Evolutionary conservation across 2,113 vertebrate species (phyloP), one percentile per base, ranked within the genome.

Genomic region (Aepyceros melampus): DNA sequence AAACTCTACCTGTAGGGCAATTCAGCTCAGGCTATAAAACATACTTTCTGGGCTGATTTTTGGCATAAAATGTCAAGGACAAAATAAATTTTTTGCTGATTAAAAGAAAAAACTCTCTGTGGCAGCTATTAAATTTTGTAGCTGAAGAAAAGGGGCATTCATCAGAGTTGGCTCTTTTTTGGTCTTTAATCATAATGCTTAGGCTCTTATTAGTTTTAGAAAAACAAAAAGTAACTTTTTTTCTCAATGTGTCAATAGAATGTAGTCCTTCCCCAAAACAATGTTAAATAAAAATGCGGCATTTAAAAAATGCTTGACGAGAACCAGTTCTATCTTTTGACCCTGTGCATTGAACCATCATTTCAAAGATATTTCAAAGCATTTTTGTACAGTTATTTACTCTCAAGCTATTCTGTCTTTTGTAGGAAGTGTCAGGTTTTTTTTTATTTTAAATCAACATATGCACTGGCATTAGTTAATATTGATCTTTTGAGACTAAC

Each of bases 1-100:
- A 96, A 96, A 91, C 45, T 56, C 71, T 67, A 97, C 94, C 93
- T 95, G 84, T 84, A 93, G 79, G 62, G 96, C 67, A 94, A 62
- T 81, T 95, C 87, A 93, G 74, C 40, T 58, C 97, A 89, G 89
- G 93, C 93, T 95, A 95, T 97, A 98, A 98, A 98, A 97, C 93
- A 97, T n/a, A 47, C 51, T 96, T 82, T 95, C 87, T 64, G 19
- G 74, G 95, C 95, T 96, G 96, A 96, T 94, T 97, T 96, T 97
- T 98, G 98, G 97, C 97, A 97, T 96, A 97, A 98, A 97, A 98
- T 96, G 97, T 98, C 97, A 97, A 97, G 98, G 97, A 98, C 97
- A 98, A 98, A 98, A 98, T 98, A 97, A 97, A 94, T 97, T 97
- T 98, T 97, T 98, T 97, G 93, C 95, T 98, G 98, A 98, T 98